These are phyloP conservation scores for Oreochromis spilurus DNA, from an alignment of 2,113 vertebrate genomes.

Conservation along the genomic window DNA sequence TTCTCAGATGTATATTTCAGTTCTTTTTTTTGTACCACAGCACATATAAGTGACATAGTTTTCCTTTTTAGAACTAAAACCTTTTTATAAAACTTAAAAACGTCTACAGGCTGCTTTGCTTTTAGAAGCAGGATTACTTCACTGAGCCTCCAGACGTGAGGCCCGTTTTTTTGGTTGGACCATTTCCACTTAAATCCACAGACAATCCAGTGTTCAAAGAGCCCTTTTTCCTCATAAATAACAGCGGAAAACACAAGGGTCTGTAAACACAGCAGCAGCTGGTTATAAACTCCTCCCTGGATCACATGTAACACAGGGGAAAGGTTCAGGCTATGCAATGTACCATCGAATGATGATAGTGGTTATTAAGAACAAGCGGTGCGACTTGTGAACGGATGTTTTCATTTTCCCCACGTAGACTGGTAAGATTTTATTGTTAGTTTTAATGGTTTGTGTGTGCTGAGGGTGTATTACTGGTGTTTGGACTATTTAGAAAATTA, in stretches of 20 bases:
- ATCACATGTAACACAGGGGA: slow-evolving; percentile 48
- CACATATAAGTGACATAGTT: neutral
- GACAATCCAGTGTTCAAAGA: slow-evolving; percentile 30
- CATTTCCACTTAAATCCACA: slow-evolving; percentile 33
- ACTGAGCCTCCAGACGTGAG: slow-evolving; percentile 14
- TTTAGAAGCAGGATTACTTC: slow-evolving; percentile 22
- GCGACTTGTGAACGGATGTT: slow-evolving; percentile 30
- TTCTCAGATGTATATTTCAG: neutral
- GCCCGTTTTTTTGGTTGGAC: neutral
- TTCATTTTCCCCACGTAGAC: neutral
- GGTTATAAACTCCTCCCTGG: slow-evolving; percentile 51
- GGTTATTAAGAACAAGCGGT: neutral
- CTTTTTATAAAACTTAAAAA: neutral
- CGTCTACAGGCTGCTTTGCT: neutral
- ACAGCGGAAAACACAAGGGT: slow-evolving; percentile 38
- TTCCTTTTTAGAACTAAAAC: neutral
- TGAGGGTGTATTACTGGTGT: neutral
- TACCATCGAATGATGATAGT: neutral
- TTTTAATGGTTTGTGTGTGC: neutral
- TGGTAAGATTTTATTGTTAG: slow-evolving; percentile 23
- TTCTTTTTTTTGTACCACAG: neutral
- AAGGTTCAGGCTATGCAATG: slow-evolving; percentile 6
- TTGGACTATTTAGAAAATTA: neutral
- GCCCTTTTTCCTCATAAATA: slow-evolving; percentile 26
- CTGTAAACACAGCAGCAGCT: slow-evolving; percentile 21